Evolutionary conservation across 2,888 invertebrate genomes (phyloP), one percentile per base, ranked within the genome.

Genomic region (Plebejus melissa): DNA sequence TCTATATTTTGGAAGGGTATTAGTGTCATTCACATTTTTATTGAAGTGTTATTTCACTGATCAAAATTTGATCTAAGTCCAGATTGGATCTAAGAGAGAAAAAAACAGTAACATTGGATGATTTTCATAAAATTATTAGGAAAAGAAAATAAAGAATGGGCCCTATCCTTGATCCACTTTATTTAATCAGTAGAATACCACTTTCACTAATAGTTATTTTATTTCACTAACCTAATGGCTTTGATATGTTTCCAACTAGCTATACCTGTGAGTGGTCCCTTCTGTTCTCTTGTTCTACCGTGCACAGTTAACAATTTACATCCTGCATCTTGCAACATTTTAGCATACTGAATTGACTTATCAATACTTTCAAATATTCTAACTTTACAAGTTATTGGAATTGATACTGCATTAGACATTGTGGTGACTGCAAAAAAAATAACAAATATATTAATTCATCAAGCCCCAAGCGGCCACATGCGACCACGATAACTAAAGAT

Each of bases 381-480:
- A 74, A 99, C 96, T 94, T 99, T 99, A 88, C 99, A 99, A 22
- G 99, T 98, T n/a, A 99, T 96, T 65, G 99, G 99, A 76, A 99
- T 94, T 78, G 95, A 94, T 7, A 98, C 94, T 79, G 96, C 95
- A 83, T 94, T 90, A 79, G 95, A 95, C 85, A 98, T 94, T 6
- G 95, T 95, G 81, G 91, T 94, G 22, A 98, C 97, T 97, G 86
- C 77, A 95, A 95, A 11, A 72, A 36, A 58, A 32, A 50, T 57
- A 74, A 74, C 6, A 22, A 5, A 28, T 13, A 50, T 72, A 22
- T 22, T 22, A 22, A 22, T 22, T 22, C 22, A 22, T 22, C 22
- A 22, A 22, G 22, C 22, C 22, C 22, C 22, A 0, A 22, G 22
- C 22, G 22, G 22, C 22, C 22, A 22, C 22, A 22, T 22, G 22